Evolutionary conservation across 2,113 vertebrate species (phyloP).

Genomic region (Cyprinodon variegatus): DNA sequence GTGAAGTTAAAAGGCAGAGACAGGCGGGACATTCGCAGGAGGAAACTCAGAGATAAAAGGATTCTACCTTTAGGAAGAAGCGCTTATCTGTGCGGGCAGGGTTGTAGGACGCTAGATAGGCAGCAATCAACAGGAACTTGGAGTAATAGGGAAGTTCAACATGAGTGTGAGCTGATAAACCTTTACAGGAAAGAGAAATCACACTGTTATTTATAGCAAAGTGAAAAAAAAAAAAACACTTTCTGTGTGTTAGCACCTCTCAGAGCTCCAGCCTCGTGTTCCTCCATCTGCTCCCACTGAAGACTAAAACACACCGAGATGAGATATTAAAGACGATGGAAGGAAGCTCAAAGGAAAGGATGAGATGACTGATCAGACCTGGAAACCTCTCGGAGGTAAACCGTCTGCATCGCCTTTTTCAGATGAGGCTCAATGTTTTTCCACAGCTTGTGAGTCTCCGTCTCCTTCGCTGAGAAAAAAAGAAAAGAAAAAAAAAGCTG

Average conservation of each 20-base stretch:
- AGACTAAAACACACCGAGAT: conserved; percentile 73
- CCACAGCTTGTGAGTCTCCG: conserved; percentile 93
- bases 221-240: neutral
- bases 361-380: conserved; percentile 74
- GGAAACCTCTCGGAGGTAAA: conserved; percentile 95
- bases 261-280: conserved; percentile 77
- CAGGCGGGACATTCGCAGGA: neutral
- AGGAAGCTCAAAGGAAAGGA: too few species aligned
- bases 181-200: conserved; percentile 48
- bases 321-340: too few species aligned
- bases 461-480: conserved; percentile 84
- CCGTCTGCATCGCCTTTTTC: conserved; percentile 97
- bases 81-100: conserved; percentile 94
- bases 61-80: conserved; percentile 94
- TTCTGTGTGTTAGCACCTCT: conserved; percentile 83
- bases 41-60: neutral
- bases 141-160: conserved; percentile 97
- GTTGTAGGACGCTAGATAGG: conserved; percentile 97
- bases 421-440: conserved; percentile 95
- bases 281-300: conserved; percentile 90
- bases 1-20: neutral
- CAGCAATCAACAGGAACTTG: conserved; percentile 95
- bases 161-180: conserved; percentile 92
- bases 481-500: too few species aligned
- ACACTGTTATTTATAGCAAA: neutral